phyloP scores from a whole-genome alignment of 1,140 invertebrate species.

The Pogonognathellus flavescens region DNA sequence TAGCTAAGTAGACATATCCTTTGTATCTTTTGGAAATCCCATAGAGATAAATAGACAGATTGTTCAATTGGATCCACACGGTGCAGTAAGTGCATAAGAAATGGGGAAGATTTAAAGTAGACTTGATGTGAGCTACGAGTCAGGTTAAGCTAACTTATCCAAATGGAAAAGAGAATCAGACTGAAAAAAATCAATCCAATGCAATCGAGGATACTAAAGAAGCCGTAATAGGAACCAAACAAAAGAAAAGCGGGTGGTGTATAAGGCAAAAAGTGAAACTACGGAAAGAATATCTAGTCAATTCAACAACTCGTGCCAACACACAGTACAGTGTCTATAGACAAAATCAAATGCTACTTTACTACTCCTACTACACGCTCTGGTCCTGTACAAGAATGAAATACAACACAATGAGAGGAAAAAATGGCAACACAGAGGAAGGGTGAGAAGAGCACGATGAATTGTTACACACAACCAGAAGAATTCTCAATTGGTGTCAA shows the following conservation, averaged over 20 bases:
- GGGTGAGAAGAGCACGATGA: background rate
- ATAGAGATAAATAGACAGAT: constrained; percentile 28
- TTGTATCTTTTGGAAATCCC: background rate
- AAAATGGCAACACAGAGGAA: background rate
- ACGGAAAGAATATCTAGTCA: constrained; percentile 15
- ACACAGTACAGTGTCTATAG: background rate
- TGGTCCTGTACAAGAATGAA: background rate
- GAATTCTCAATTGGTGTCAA: constrained; percentile 46
- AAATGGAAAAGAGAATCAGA: constrained; percentile 31
- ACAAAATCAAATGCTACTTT: background rate
- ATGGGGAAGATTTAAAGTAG: constrained; percentile 2
- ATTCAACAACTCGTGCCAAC: background rate
- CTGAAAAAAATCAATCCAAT: constrained; percentile 34
- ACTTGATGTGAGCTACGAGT: constrained; percentile 23
- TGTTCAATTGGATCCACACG: background rate
- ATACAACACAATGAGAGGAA: background rate
- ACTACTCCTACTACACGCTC: background rate
- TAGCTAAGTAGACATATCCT: too few species aligned
- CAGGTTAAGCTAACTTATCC: constrained; percentile 47
- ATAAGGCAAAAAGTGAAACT: background rate
- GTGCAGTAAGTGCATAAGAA: constrained; percentile 9
- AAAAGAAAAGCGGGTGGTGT: background rate
- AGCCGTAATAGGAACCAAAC: background rate
- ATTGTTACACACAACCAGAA: constrained; percentile 37
- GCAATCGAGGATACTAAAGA: background rate